phyloP scores from a whole-genome alignment of 2,113 vertebrate species.

The Argyrosomus japonicus region DNA sequence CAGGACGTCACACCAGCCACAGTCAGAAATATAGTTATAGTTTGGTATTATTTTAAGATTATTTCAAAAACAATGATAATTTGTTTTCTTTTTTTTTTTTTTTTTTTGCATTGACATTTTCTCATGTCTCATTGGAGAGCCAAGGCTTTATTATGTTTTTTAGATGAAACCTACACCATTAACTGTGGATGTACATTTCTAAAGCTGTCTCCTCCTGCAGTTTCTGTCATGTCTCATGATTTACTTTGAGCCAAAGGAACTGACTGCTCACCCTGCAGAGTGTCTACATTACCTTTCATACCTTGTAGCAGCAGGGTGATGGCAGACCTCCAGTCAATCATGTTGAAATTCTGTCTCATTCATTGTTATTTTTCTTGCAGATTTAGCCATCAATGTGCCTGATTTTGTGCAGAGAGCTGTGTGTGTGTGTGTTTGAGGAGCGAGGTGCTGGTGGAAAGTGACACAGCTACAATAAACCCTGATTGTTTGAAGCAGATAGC shows the following conservation, averaged over 20 bases:
- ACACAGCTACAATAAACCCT: constrained; percentile 64
- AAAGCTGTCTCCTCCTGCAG: background rate
- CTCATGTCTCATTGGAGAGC: background rate
- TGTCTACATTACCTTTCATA: constrained; percentile 11
- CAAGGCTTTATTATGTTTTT: background rate
- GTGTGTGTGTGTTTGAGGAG: constrained; percentile 29
- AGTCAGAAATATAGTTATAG: too few relatives aligned
- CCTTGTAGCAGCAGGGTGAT: constrained; percentile 22
- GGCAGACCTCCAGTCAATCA: constrained; percentile 37
- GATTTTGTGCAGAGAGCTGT: constrained; percentile 4
- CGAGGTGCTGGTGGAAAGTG: constrained; percentile 33
- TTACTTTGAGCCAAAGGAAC: constrained; percentile 8
- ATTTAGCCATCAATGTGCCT: background rate
- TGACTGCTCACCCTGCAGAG: background rate
- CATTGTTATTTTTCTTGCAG: constrained; percentile 26
- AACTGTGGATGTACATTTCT: background rate
- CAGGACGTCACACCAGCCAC: too few relatives aligned
- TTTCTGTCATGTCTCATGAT: constrained; percentile 8
- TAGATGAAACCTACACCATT: background rate
- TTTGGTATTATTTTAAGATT: too few relatives aligned
- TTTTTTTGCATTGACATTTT: too few relatives aligned
- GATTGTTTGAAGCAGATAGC: constrained; percentile 79
- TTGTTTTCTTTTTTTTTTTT: too few relatives aligned
- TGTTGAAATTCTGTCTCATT: constrained; percentile 46
- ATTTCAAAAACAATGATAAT: too few relatives aligned